Base-by-base conservation (phyloP, 2,888 invertebrate genomes). In the Phasia obesa region DNA sequence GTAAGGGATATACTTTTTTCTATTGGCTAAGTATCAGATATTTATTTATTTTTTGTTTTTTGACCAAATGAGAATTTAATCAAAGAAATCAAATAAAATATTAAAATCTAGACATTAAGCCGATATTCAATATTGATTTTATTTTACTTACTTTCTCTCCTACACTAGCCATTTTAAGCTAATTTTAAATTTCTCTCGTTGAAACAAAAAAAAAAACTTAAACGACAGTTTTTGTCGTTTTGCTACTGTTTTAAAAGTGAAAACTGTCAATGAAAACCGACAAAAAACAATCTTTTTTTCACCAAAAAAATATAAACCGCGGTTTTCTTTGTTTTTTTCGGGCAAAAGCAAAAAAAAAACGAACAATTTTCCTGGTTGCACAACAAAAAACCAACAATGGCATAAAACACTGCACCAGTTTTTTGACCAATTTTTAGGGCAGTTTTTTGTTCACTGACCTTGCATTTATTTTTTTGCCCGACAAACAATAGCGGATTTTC, bases 351-450 rank as follows among this genome's bases (percentile, higher is more conserved):
- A n/a, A 60, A 60, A 21, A 44, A 73, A 60, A 21, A 27, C 23
- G n/a, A 44, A 27, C 1, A 13, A 55, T 21, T n/a, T n/a, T 35
- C 11, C 1, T 35, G 35, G 11, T 35, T 35, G 3, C 9, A 7
- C 13, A 0, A 5, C n/a, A 57, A 35, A 76, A 60, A 67, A 76
- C 35, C 1, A n/a, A 19, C 15, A 59, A 79, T 44, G 51, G 17
- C 85, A 87, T 85, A 88, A 88, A 87, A 84, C 49, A 69, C 78
- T 86, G 85, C 86, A 87, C 89, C 75, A 89, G 87, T 88, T 89
- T 88, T 89, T 88, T 88, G 86, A 88, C 88, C 89, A 88, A 87
- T 89, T 88, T 89, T 88, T 88, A 88, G 88, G 87, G 87, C 85
- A 86, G 86, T 89, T 88, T 85, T 89, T 89, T 89, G 87, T 88